These are phyloP conservation scores for Hyposoter didymator DNA, from an alignment of 2,888 invertebrate species.

Conservation along the genomic window DNA sequence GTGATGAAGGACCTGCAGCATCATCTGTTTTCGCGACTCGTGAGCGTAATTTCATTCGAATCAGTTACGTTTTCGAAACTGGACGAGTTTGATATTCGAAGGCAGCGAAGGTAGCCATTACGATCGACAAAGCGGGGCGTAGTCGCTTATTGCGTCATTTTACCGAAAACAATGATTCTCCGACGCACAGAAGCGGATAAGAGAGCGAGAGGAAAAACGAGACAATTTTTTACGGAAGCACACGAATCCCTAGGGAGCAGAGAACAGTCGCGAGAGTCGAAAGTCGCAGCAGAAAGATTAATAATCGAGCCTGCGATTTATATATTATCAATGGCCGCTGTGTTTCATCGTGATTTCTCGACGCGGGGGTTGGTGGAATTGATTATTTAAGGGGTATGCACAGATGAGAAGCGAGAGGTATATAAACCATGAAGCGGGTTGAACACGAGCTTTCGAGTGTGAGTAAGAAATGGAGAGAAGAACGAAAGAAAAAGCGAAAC, in stretches of 20 bases:
- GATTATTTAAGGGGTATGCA: not conserved
- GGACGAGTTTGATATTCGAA: too few relatives aligned
- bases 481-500: slow-evolving; percentile 63
- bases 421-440: slow-evolving; percentile 6
- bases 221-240: not conserved
- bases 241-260: not conserved
- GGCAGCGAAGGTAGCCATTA: too few relatives aligned
- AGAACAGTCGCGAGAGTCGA: not conserved
- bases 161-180: slow-evolving; percentile 10
- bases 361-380: not conserved
- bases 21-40: too few relatives aligned
- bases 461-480: not conserved
- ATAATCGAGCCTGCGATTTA: not conserved
- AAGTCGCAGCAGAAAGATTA: not conserved
- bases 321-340: not conserved
- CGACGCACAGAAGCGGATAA: not conserved
- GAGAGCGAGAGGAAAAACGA: not conserved
- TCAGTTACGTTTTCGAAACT: not conserved
- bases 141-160: not conserved
- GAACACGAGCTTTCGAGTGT: not conserved
- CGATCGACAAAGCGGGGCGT: slow-evolving; percentile 8
- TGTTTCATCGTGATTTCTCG: not conserved
- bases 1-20: too few relatives aligned
- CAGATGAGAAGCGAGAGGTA: slow-evolving; percentile 1
- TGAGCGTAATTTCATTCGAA: not conserved